Evolutionary conservation across 2,888 invertebrate species (phyloP), one percentile per base, ranked within the genome.

Genomic region (Spilosoma lubricipeda): DNA sequence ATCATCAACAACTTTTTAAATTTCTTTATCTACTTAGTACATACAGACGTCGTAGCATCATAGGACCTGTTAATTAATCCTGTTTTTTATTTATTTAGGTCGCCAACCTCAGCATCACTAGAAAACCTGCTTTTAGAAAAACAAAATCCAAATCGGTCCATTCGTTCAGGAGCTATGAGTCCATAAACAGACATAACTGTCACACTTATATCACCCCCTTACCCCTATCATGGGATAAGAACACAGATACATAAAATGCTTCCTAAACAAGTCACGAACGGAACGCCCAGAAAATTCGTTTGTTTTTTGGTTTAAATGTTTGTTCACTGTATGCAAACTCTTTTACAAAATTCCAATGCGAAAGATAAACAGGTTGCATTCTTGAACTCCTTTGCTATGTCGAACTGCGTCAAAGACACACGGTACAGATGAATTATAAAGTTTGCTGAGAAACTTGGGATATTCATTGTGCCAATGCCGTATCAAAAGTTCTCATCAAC

Each of bases 211-310:
- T 11, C 39, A 39, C 9, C 9, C n/a, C n/a, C n/a, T n/a, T n/a
- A 5, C 5, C 5, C 36, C 36, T 11, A 39, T 39, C 11, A 11
- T 39, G 39, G 11, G 15, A 23, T 13, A 52, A 11, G n/a, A 5
- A 68, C 4, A 15, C n/a, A n/a, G 33, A 23, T 11, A n/a, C 1
- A 59, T 3, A 8, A 27, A 71, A 65, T 13, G 2, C 20, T 64
- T 63, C 45, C 27, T 8, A 48, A 48, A 71, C 30, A 15, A 65
- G 36, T 48, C 48, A 36, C 65, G 36, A 30, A 65, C 18, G 71
- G 65, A 36, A 71, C 33, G 52, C 33, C 18, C n/a, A 30, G 65
- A 71, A 71, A 71, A 65, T 71, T 71, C 36, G 27, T 71, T n/a
- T 20, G 3, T 11, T 65, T 48, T 65, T 5, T 18, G 1, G 7